Conservation (phyloP, 2,888 invertebrate species). For the Amphimallon solstitiale region DNA sequence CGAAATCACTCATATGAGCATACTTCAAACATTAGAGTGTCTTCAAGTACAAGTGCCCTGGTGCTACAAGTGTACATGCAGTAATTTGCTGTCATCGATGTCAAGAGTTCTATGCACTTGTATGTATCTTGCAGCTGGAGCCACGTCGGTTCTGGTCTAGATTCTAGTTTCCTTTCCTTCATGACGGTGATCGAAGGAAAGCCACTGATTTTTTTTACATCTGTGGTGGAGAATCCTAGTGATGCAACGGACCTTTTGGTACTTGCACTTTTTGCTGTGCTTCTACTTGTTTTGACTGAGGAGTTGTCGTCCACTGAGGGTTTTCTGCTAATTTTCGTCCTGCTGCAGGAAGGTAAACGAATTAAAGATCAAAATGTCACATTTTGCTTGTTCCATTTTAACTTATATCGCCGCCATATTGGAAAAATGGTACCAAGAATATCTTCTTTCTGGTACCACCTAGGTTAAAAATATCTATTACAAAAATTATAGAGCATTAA, state of each 20-base stretch:
- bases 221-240: not conserved
- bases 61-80: constrained; percentile 64
- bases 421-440: too few relatives aligned
- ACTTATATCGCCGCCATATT: too few relatives aligned
- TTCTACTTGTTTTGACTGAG: not conserved
- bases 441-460: too few relatives aligned
- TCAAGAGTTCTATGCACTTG: constrained; percentile 62
- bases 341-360: not conserved
- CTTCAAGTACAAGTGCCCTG: constrained; percentile 63
- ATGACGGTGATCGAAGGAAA: constrained; percentile 10
- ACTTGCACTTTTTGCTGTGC: not conserved
- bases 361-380: too few relatives aligned
- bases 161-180: constrained; percentile 50
- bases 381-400: too few relatives aligned
- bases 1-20: constrained; percentile 17
- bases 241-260: not conserved
- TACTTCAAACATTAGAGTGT: constrained; percentile 69
- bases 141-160: constrained; percentile 56
- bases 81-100: constrained; percentile 67
- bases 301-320: not conserved
- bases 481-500: too few relatives aligned
- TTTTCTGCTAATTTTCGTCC: not conserved
- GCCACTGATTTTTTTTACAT: not conserved
- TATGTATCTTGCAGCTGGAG: constrained; percentile 51
- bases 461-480: too few relatives aligned